Conservation (phyloP, 2,888 invertebrate species). For the Spodoptera exigua region DNA sequence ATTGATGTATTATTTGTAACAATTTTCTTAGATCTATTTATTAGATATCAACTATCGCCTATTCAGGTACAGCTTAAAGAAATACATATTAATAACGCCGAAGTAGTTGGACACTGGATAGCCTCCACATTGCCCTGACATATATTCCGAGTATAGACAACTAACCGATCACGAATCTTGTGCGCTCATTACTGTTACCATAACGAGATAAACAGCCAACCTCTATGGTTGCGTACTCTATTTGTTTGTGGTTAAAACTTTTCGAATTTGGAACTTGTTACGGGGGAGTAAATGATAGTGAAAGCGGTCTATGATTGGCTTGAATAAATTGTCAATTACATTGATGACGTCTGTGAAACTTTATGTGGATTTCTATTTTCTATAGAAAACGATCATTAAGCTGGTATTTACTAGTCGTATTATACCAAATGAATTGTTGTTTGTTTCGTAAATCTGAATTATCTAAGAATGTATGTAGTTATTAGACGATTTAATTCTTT, state of each 20-base stretch:
- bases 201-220: conserved; percentile 53
- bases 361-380: conserved; percentile 14
- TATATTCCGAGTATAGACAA: conserved; percentile 72
- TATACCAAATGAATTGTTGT: neutral
- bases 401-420: conserved; percentile 1
- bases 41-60: conserved; percentile 1
- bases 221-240: conserved; percentile 38
- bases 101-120: conserved; percentile 55
- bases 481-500: conserved; percentile 7
- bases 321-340: conserved; percentile 11
- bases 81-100: conserved; percentile 50
- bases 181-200: conserved; percentile 53
- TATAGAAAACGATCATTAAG: conserved; percentile 1
- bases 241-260: conserved; percentile 25
- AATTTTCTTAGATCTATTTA: no score
- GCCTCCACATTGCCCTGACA: conserved; percentile 78
- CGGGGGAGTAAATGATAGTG: conserved; percentile 21
- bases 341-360: conserved; percentile 6
- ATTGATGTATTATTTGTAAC: no score
- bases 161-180: conserved; percentile 59
- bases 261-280: conserved; percentile 28
- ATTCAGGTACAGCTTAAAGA: conserved; percentile 28
- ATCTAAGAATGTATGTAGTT: conserved; percentile 6
- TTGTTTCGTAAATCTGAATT: neutral
- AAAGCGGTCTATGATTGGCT: conserved; percentile 23